Evolutionary conservation across 2,888 invertebrate species (phyloP).

Genomic region (Euzetes globulus): DNA sequence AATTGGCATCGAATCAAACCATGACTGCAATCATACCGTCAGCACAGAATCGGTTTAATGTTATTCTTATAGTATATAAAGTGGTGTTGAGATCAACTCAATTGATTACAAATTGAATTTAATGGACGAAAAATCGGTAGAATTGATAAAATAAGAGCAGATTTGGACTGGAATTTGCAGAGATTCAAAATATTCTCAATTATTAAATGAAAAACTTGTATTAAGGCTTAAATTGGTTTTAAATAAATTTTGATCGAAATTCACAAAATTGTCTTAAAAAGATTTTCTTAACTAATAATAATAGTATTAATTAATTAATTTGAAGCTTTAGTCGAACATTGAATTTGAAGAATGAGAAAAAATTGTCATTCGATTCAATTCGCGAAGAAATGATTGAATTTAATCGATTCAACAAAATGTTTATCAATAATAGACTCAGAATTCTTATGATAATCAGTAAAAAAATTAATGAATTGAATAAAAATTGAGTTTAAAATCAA

Average conservation of each 20-base stretch:
- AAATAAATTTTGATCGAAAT: too few species aligned
- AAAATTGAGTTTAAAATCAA: not conserved
- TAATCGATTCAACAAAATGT: too few species aligned
- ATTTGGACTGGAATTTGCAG: not conserved
- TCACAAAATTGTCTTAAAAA: not conserved
- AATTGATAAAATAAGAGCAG: too few species aligned
- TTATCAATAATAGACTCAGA: not conserved
- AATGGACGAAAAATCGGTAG: not conserved
- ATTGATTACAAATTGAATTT: not conserved
- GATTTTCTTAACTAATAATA: not conserved
- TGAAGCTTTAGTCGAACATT: not conserved
- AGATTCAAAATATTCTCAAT: not conserved
- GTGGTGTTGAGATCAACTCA: too few species aligned
- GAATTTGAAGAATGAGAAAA: too few species aligned
- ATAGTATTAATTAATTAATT: not conserved
- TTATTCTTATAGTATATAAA: too few species aligned
- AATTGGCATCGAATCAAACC: not conserved
- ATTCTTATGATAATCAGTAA: conserved; percentile 15
- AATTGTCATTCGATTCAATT: too few species aligned
- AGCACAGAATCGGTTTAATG: not conserved
- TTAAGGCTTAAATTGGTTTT: not conserved
- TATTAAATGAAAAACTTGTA: not conserved
- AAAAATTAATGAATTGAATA: conserved; percentile 15
- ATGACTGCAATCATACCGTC: not conserved
- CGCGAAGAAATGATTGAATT: too few species aligned